Conservation (phyloP, 2,888 invertebrate genomes). For the Slavum lentiscoides region DNA sequence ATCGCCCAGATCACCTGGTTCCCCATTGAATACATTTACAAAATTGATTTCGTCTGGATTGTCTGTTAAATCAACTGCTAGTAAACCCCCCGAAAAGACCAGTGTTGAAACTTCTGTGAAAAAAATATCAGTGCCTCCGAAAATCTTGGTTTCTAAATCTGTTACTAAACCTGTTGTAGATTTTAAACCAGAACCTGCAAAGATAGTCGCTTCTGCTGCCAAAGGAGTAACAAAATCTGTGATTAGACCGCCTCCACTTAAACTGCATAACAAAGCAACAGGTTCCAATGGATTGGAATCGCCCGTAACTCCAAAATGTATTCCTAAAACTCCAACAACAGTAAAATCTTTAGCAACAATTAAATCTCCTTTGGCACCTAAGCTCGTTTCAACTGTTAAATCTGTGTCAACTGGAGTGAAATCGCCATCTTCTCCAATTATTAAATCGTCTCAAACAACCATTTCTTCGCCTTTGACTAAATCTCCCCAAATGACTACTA, state of each 20-base stretch:
- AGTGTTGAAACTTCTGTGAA: slow-evolving; percentile 6
- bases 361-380: slow-evolving; percentile 9
- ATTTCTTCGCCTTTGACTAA: neutral
- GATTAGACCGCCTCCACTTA: slow-evolving; percentile 42
- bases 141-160: slow-evolving; percentile 12
- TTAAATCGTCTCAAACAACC: neutral
- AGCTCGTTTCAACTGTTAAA: slow-evolving; percentile 1
- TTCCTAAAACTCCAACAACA: slow-evolving; percentile 32
- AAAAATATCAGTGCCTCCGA: slow-evolving; percentile 11
- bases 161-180: slow-evolving; percentile 10
- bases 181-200: slow-evolving; percentile 14
- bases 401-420: neutral
- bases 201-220: neutral
- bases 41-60: neutral
- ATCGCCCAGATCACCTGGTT: slow-evolving; percentile 29
- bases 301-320: slow-evolving; percentile 5
- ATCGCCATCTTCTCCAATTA: no score
- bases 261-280: slow-evolving; percentile 8
- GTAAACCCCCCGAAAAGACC: neutral
- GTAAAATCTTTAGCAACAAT: neutral
- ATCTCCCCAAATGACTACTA: neutral
- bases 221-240: slow-evolving; percentile 17
- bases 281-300: slow-evolving; percentile 30
- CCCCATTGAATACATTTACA: slow-evolving; percentile 17
- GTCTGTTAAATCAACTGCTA: neutral